Base-by-base conservation (phyloP, 2,113 vertebrate genomes). In the Paradoxurus hermaphroditus region DNA sequence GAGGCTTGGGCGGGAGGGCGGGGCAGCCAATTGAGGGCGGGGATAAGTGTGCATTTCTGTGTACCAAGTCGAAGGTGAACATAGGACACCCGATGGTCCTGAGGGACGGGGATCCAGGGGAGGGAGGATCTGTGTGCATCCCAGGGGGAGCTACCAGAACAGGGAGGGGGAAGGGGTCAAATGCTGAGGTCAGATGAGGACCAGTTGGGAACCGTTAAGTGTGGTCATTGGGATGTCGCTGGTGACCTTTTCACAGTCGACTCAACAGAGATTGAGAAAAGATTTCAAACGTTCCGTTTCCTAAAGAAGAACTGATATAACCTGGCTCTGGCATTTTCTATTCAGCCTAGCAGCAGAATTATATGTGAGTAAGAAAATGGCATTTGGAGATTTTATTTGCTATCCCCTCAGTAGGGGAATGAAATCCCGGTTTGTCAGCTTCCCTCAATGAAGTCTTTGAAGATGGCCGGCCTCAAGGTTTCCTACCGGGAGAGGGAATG, bases 301-400 rank as follows among this genome's bases (percentile, higher is more conserved):
- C 67, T 51, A 21, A 72, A 67, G 59, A 72, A 53, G 41, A 94
- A 31, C 29, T 39, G 8, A 16, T 15, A 25, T 41, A 39, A 93
- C 36, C 59, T 41, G 41, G 51, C 56, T 59, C 46, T 34, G n/a
- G 53, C 90, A 62, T 70, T 73, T 91, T n/a, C 72, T 65, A 5
- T 67, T 77, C 65, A 51, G 67, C 27, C 53, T 72, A 46, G 44
- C 59, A 62, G 78, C 86, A 88, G 86, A 93, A 19, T 77, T 88
- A 23, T 63, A 16, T 70, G 34, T 84, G 91, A 94, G 23, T 51
- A 51, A 82, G 82, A 93, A 89, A 78, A 46, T 44, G 36, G 29
- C 86, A 78, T 95, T 91, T 93, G 67, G 90, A 29, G 19, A 53
- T 79, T 67, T 82, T 36, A 87, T 93, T 77, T 92, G 87, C 78